Evolutionary conservation across 2,888 invertebrate genomes (phyloP), one percentile per base, ranked within the genome.

Genomic region (Nipponacmea schrenckii): DNA sequence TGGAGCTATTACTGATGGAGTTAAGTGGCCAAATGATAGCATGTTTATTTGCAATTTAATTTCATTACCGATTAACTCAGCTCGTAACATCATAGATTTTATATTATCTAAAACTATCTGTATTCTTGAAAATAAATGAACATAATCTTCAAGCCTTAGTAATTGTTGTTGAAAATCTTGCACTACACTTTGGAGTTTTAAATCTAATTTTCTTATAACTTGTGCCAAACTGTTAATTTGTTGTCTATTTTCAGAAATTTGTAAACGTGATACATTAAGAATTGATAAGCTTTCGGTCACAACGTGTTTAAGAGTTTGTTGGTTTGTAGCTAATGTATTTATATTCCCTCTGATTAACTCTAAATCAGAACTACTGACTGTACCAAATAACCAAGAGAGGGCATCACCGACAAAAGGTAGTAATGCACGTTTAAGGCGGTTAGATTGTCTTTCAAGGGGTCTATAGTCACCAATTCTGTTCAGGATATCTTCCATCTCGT

Each of bases 261-360:
- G 44, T 20, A 66, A 12, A 17, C 66, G 12, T 7, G 66, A 31
- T 39, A 66, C 44, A 8, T 66, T 66, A 14, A 66, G 17, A 7
- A 66, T 15, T 5, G 45, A 44, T 8, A 45, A 24, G 17, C 39
- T 45, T 66, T 66, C 66, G 1, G 27, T 31, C 17, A n/a, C 66
- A 1, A 44, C 45, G 24, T 72, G 44, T 1, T 3, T 12, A 44
- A 44, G 7, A 3, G 44, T 44, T n/a, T 31, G 39, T 66, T 66
- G 66, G 17, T 44, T 66, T 15, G 12, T 45, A 12, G 66, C 66
- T 7, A 66, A 3, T 2, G 27, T n/a, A 7, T 44, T 26, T 44
- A 39, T 20, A 66, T 66, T 66, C 8, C 44, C 44, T 66, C 12
- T 66, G 66, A 66, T 66, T 15, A 17, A 3, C 7, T 44, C 12